A percentile compares a stretch with the other conserved stretches of the same genome.
Conservation (phyloP, 53 echinoderm and acorn worm genomes). For the Patiria pectinifera region DNA sequence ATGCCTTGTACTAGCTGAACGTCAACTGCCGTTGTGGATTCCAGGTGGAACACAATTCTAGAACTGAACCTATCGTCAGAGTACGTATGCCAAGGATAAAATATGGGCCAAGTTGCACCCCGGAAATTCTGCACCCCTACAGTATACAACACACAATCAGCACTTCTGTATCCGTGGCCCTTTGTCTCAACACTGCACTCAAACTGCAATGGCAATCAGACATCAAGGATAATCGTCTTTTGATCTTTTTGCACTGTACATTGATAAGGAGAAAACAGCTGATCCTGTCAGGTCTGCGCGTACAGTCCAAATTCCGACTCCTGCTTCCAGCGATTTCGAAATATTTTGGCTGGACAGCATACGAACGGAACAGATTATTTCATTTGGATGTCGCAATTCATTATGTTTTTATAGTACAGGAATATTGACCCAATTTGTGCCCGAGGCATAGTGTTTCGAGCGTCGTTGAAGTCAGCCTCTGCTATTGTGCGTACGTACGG, state of each 20-base stretch:
- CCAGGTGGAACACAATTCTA: background rate
- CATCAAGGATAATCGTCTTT: no score
- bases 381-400: background rate
- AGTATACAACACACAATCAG: no score
- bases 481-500: no score
- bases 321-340: background rate
- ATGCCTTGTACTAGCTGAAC: background rate
- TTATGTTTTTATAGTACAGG: background rate
- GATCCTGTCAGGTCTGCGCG: background rate
- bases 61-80: background rate
- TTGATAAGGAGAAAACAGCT: constrained; percentile 37
- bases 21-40: background rate
- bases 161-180: no score
- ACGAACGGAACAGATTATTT: background rate
- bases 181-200: no score
- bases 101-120: background rate
- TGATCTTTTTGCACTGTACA: background rate
- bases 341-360: background rate
- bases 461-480: no score
- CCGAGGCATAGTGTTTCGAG: background rate
- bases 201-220: no score
- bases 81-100: background rate
- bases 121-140: no score
- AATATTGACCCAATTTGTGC: background rate
- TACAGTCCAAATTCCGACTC: background rate